Evolutionary conservation across 1,140 invertebrate genomes (phyloP).

Genomic region (Lepidotrigona ventralis): DNA sequence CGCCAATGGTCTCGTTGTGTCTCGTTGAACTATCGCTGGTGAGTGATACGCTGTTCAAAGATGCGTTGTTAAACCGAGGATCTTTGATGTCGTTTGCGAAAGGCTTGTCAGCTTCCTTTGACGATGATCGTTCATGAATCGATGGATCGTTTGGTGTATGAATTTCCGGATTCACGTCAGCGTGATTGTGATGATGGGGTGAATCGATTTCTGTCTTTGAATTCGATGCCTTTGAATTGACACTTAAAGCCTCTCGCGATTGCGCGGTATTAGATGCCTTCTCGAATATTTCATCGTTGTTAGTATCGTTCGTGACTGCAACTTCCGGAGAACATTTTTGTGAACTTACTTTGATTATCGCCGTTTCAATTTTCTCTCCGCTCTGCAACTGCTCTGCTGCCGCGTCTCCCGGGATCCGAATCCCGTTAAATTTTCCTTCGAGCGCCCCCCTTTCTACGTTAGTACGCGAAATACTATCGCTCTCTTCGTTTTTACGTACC

Average conservation of each 20-base stretch:
- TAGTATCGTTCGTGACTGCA: neutral
- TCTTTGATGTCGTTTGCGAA: constrained; percentile 16
- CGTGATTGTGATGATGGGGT: neutral
- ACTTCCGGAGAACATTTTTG: constrained; percentile 23
- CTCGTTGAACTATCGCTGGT: neutral
- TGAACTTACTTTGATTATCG: constrained; percentile 7
- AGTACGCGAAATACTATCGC: constrained; percentile 18
- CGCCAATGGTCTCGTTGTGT: constrained; percentile 14
- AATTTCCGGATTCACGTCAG: neutral
- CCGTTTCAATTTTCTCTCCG: neutral
- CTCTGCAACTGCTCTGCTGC: neutral
- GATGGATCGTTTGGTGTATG: neutral
- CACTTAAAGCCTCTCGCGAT: neutral
- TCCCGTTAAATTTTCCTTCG: constrained; percentile 2
- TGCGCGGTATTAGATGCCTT: neutral
- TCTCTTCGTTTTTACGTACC: constrained; percentile 51
- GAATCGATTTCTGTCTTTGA: constrained; percentile 13
- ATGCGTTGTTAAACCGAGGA: constrained; percentile 24
- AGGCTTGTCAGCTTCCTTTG: constrained; percentile 41
- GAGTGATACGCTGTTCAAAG: constrained; percentile 7
- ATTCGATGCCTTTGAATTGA: neutral
- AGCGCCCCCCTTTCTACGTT: constrained; percentile 15
- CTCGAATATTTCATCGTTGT: neutral
- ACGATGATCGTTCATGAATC: constrained; percentile 21
- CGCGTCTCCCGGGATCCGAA: neutral